phyloP scores from a whole-genome alignment of 1,140 invertebrate species.

The Metopolophium dirhodum region DNA sequence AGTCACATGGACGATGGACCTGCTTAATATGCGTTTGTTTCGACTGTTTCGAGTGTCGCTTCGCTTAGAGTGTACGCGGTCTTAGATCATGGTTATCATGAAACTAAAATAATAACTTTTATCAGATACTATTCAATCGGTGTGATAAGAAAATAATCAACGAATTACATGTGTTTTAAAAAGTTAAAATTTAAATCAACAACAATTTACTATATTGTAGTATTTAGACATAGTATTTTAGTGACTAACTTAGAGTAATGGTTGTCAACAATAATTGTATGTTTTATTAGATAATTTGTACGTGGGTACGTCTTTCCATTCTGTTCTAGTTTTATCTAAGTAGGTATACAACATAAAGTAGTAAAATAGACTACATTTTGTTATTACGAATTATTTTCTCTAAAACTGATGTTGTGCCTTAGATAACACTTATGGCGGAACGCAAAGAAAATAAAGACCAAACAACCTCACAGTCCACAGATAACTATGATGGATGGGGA shows the following conservation, averaged over 20 bases:
- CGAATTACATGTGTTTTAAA: constrained; percentile 1
- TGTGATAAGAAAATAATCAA: background rate
- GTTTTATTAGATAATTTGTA: background rate
- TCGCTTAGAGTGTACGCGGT: too few relatives aligned
- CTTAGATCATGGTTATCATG: too few relatives aligned
- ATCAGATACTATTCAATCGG: background rate
- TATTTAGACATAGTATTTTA: background rate
- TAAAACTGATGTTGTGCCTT: background rate
- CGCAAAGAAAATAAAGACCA: background rate
- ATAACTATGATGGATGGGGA: constrained; percentile 65
- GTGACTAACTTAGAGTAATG: background rate
- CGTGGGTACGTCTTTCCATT: background rate
- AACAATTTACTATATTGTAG: too few relatives aligned
- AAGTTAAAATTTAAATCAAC: background rate
- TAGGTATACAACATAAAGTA: background rate
- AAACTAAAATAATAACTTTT: background rate
- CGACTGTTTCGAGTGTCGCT: too few relatives aligned
- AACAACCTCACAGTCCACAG: background rate
- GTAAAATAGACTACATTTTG: background rate
- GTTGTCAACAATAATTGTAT: background rate
- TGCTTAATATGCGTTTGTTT: too few relatives aligned
- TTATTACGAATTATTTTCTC: background rate
- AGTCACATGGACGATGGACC: too few relatives aligned
- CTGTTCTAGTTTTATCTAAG: background rate
- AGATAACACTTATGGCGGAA: background rate